phyloP scores from a whole-genome alignment of 2,888 invertebrate species.

The Ametastegia equiseti region DNA sequence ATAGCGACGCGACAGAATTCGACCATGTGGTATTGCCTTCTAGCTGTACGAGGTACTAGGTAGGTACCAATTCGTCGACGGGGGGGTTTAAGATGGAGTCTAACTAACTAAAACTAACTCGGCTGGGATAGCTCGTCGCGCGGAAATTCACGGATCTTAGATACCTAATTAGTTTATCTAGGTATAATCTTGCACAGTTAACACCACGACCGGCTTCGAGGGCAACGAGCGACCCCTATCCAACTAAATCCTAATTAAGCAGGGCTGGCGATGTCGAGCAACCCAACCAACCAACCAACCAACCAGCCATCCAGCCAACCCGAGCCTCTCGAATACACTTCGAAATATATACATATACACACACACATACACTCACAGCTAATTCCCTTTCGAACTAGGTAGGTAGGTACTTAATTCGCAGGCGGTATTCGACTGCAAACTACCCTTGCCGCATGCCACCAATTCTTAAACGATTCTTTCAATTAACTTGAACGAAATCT shows the following conservation, averaged over 20 bases:
- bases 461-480: slow-evolving; percentile 38
- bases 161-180: slow-evolving; percentile 69
- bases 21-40: slow-evolving; percentile 17
- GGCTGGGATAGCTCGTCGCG: slow-evolving; percentile 45
- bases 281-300: slow-evolving; percentile 32
- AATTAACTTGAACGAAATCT: slow-evolving; percentile 27
- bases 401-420: not conserved
- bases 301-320: slow-evolving; percentile 1
- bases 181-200: slow-evolving; percentile 67
- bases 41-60: not conserved
- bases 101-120: slow-evolving; percentile 44
- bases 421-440: not conserved
- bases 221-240: slow-evolving; percentile 57
- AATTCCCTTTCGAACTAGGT: slow-evolving; percentile 20
- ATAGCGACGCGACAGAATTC: not conserved
- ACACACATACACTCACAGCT: slow-evolving; percentile 21
- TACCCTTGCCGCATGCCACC: not conserved
- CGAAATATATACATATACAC: too few species aligned
- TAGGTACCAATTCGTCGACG: not conserved
- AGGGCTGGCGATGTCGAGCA: slow-evolving; percentile 61
- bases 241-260: slow-evolving; percentile 70
- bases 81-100: slow-evolving; percentile 26
- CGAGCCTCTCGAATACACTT: slow-evolving; percentile 28
- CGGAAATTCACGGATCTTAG: slow-evolving; percentile 59
- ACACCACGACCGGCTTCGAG: slow-evolving; percentile 55